Conservation (phyloP, 2,797 vertebrate species). For the Vultur gryphus region DNA sequence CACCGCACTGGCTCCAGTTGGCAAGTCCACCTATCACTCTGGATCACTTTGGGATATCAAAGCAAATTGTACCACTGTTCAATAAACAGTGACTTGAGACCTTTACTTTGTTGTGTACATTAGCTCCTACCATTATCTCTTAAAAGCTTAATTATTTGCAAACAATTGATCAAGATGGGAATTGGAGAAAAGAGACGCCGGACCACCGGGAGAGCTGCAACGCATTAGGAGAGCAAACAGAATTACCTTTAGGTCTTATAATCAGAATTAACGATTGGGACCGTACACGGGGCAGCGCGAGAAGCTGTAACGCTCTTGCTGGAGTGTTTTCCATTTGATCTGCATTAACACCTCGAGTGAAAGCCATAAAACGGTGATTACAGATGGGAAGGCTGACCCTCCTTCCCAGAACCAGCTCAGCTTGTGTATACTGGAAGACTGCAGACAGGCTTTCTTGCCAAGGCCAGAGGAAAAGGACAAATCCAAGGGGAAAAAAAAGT, state of each 20-base stretch:
- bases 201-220: conserved; percentile 75
- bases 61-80: conserved; percentile 70
- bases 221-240: conserved; percentile 82
- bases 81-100: conserved; percentile 68
- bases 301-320: conserved; percentile 66
- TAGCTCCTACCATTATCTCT: conserved; percentile 80
- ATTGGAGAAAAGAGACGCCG: conserved; percentile 73
- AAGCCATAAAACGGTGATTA: conserved; percentile 79
- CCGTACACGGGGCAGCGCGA: background rate
- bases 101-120: conserved; percentile 76
- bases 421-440: background rate
- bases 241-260: conserved; percentile 79
- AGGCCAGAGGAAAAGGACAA: background rate
- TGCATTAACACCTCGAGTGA: conserved; percentile 80
- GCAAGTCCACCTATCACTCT: conserved; percentile 41
- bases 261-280: conserved; percentile 78
- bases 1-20: background rate
- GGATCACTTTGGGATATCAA: conserved; percentile 69
- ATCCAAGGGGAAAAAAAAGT: background rate
- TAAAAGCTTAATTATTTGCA: conserved; percentile 88
- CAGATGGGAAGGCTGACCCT: conserved; percentile 69
- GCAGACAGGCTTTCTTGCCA: background rate
- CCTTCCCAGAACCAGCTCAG: conserved; percentile 65
- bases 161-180: conserved; percentile 85
- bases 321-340: conserved; percentile 81